Base-by-base conservation (phyloP, 2,888 invertebrate species). In the Polyploca ridens region DNA sequence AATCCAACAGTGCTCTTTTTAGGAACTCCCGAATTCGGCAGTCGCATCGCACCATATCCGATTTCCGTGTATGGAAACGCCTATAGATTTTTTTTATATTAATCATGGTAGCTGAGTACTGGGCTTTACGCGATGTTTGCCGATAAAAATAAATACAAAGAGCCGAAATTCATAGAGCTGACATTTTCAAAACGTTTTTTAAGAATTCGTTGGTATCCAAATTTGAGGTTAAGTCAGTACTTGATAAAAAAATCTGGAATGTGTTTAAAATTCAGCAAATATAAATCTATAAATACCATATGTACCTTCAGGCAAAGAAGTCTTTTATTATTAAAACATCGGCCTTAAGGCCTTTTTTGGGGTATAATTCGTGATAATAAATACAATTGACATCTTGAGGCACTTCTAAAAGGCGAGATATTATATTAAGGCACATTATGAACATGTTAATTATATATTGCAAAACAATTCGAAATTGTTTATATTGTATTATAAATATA, bases 321-420 rank as follows among this genome's bases (percentile, higher is more conserved):
- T 27, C 27, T 27, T 27, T 27, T 27, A 27, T 27, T 1, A 27
- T 27, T 14, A 44, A 13, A 44, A 44, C 3, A 7, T 14, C 0
- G 7, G 10, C 2, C 10, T 38, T 10, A 8, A 38, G 35, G 35
- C 6, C 35, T 13, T 46, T 10, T 46, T 46, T n/a, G n/a, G n/a
- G n/a, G 49, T 67, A 63, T 46, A 64, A 64, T 73, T 66, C 58
- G 64, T 54, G 54, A 4, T 66, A 54, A 64, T 59, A 63, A 62
- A 73, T 70, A 74, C 67, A 74, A 74, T 76, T 79, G 76, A 77
- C 74, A 64, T 66, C 38, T 67, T 46, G 6, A 73, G 87, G 86
- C 87, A 87, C 87, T 75, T 72, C 62, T 62, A 33, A 69, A 84
- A 85, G 86, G 84, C 84, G 76, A 79, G 78, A 76, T 81, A 83